Base-by-base conservation (phyloP, 2,797 vertebrate species). In the Pseudochromis fuscus region DNA sequence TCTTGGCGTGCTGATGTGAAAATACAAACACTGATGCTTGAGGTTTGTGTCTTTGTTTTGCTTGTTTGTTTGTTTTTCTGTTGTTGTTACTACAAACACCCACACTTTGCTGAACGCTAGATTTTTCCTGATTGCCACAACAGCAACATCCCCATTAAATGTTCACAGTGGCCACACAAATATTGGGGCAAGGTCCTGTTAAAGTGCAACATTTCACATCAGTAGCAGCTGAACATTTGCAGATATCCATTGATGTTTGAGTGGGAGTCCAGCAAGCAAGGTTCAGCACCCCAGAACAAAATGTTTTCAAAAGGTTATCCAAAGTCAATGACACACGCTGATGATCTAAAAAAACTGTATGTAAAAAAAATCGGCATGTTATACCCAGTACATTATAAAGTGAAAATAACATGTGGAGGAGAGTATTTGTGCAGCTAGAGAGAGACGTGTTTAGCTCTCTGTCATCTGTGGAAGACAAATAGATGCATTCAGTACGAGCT, bases 391-490 rank as follows among this genome's bases (percentile, higher is more conserved):
- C 2, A 37, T 45, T 40, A 38, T 31, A 9, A 46, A 30, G 5
- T 53, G 18, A 35, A 42, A 23, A 8, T 18, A 28, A 23, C 3
- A 18, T 8, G 19, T 25, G 51, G 6, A 7, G 25, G 16, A 7
- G 2, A 30, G 38, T 61, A 33, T 37, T 0, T n/a, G 42, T 57
- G 30, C 16, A 48, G 48, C 33, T 13, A 37, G 46, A 58, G 52
- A 82, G 44, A 49, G 60, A 67, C 61, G 21, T 52, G 64, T 46
- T 51, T 45, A 53, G 50, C 61, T 49, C 58, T 71, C 50, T 70
- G 63, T 83, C 79, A 78, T 60, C 46, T 51, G 35, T 64, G 27
- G 35, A 50, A 74, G 72, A 58, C 65, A 77, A 83, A 81, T 70
- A 18, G 68, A 75, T 68, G 72, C 76, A 76, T 71, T 81, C 52